A percentile compares a stretch with the other conserved stretches of the same genome.
Evolutionary conservation across 2,113 vertebrate genomes (phyloP).

Genomic region (Phrynosoma blainvillii): DNA sequence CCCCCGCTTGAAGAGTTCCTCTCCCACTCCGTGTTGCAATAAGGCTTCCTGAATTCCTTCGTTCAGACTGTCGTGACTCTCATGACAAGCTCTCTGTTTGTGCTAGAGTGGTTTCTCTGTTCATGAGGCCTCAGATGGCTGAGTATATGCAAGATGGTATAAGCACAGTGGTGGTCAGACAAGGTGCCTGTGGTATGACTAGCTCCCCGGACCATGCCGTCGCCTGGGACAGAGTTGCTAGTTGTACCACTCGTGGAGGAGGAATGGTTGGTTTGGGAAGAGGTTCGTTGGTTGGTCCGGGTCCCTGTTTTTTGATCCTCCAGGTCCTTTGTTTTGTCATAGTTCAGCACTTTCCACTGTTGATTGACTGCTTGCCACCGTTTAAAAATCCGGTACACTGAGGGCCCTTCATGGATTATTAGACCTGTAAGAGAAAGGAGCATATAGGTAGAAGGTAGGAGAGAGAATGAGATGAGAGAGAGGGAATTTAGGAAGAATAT

Average conservation of each 20-base stretch:
- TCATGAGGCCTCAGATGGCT: slow-evolving; percentile 95
- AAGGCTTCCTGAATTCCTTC: slow-evolving; percentile 76
- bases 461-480: background rate
- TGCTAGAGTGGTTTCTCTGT: slow-evolving; percentile 82
- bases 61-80: slow-evolving; percentile 97
- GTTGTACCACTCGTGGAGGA: slow-evolving; percentile 83
- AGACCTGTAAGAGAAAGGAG: slow-evolving; percentile 73
- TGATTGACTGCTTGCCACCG: slow-evolving; percentile 99
- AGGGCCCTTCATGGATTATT: slow-evolving; percentile 97
- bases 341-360: slow-evolving; percentile 99
- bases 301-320: slow-evolving; percentile 87
- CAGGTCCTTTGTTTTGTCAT: slow-evolving; percentile 93
- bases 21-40: slow-evolving; percentile 63
- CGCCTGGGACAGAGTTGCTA: slow-evolving; percentile 77
- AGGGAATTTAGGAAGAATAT: slow-evolving; percentile 47
- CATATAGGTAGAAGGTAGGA: slow-evolving; percentile 66
- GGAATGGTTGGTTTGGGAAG: slow-evolving; percentile 79
- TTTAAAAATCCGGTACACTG: slow-evolving; percentile 98
- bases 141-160: slow-evolving; percentile 96
- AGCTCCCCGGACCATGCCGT: slow-evolving; percentile 74
- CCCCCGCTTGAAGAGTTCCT: slow-evolving; percentile 67
- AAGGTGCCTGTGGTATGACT: slow-evolving; percentile 77
- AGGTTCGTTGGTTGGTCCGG: slow-evolving; percentile 86
- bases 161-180: slow-evolving; percentile 96
- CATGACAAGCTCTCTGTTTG: slow-evolving; percentile 98